phyloP scores from a whole-genome alignment of 2,888 invertebrate species.

The Melanostoma mellinum region DNA sequence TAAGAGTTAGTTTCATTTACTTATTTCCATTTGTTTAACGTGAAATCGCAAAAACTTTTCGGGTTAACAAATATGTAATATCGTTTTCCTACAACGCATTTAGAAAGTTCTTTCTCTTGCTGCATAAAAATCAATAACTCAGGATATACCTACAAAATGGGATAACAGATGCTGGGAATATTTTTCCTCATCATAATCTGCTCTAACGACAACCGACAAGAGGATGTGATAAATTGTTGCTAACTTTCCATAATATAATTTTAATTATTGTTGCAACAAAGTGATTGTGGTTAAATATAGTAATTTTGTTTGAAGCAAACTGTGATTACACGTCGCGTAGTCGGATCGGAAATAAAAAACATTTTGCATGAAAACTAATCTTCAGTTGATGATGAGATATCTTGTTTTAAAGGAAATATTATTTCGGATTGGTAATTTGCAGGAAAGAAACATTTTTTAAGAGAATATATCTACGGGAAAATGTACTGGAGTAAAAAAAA shows the following conservation, averaged over 20 bases:
- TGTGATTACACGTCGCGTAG: not conserved
- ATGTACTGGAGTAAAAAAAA: not conserved
- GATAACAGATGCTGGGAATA: slow-evolving; percentile 56
- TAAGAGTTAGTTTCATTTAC: not conserved
- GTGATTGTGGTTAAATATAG: not conserved
- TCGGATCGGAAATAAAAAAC: not conserved
- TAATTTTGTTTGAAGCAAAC: slow-evolving; percentile 1
- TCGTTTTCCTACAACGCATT: not conserved
- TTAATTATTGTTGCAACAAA: slow-evolving; percentile 20
- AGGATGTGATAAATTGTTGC: slow-evolving; percentile 18
- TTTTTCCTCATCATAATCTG: slow-evolving; percentile 3
- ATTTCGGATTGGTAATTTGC: not conserved
- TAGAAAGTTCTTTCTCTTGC: not conserved
- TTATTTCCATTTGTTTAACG: too few species aligned
- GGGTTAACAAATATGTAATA: too few species aligned
- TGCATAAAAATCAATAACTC: slow-evolving; percentile 63
- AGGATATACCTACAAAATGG: slow-evolving; percentile 45
- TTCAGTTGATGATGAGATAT: too few species aligned
- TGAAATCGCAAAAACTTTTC: too few species aligned
- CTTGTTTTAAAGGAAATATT: too few species aligned
- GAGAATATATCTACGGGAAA: too few species aligned
- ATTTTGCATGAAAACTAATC: not conserved
- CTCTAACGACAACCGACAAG: slow-evolving; percentile 9
- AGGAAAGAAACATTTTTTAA: not conserved
- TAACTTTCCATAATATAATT: slow-evolving; percentile 19